Percentiles rank a stretch among this genome's conserved stretches.
phyloP scores from a whole-genome alignment of 1,140 invertebrate species.

The Lysiphlebus fabarum region DNA sequence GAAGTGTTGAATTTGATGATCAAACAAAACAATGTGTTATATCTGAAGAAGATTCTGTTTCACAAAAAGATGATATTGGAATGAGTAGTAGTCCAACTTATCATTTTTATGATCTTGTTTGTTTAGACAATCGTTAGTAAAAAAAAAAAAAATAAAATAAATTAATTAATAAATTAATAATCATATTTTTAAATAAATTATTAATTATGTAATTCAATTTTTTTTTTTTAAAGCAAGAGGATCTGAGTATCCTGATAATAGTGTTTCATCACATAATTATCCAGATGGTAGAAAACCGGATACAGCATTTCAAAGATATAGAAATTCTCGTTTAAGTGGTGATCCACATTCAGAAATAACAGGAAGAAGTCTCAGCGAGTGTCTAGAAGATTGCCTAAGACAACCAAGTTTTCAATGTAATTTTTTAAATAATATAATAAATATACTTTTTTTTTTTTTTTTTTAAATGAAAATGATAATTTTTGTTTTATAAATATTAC shows the following conservation, averaged over 20 bases:
- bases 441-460: no score
- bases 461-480: no score
- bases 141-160: no score
- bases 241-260: constrained; percentile 81
- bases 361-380: constrained; percentile 79
- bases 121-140: constrained; percentile 80
- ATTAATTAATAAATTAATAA: background rate
- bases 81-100: constrained; percentile 76
- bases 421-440: no score
- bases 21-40: constrained; percentile 79
- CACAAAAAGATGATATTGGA: constrained; percentile 79
- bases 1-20: constrained; percentile 86
- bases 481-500: no score
- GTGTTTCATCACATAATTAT: constrained; percentile 75
- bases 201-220: background rate
- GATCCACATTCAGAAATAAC: constrained; percentile 88
- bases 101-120: constrained; percentile 81
- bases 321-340: constrained; percentile 78
- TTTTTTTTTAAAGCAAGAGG: constrained; percentile 61
- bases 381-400: constrained; percentile 81
- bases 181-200: background rate
- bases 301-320: constrained; percentile 83
- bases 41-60: constrained; percentile 85
- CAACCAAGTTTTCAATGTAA: constrained; percentile 86
- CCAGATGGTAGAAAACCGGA: constrained; percentile 75